Percentiles rank a stretch among this genome's conserved stretches.
phyloP scores from a whole-genome alignment of 2,888 invertebrate species.

The Leptogaster cylindrica region DNA sequence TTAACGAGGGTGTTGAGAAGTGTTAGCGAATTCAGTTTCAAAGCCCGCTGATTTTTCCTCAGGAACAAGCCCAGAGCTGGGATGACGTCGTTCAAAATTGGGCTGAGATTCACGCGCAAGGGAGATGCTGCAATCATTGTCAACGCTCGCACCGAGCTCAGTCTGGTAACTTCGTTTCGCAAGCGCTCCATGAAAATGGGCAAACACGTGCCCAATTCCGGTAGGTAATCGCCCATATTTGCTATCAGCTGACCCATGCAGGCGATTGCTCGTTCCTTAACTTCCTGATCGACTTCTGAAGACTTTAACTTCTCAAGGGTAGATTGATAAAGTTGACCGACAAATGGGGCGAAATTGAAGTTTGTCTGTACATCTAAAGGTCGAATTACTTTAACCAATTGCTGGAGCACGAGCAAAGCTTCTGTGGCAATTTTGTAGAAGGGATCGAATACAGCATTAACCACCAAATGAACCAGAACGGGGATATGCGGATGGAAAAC shows the following conservation, averaged over 20 bases:
- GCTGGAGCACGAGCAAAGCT: slow-evolving; percentile 90
- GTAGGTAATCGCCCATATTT: slow-evolving; percentile 86
- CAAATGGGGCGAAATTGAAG: slow-evolving; percentile 80
- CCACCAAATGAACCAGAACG: slow-evolving; percentile 81
- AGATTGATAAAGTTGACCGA: slow-evolving; percentile 81
- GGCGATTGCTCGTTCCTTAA: slow-evolving; percentile 96
- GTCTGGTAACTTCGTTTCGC: slow-evolving; percentile 94
- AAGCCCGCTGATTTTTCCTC: slow-evolving; percentile 93
- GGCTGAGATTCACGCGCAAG: slow-evolving; percentile 79
- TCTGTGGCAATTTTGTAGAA: slow-evolving; percentile 99
- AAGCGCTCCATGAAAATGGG: slow-evolving; percentile 95
- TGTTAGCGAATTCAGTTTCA: slow-evolving; percentile 89
- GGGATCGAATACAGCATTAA: slow-evolving; percentile 88
- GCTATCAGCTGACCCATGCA: slow-evolving; percentile 95
- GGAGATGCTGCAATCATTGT: slow-evolving; percentile 93
- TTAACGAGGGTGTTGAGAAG: slow-evolving; percentile 89
- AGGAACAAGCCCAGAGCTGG: slow-evolving; percentile 93
- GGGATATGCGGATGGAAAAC: slow-evolving; percentile 83
- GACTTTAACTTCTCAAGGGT: slow-evolving; percentile 86
- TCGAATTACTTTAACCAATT: slow-evolving; percentile 90
- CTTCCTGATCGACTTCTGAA: slow-evolving; percentile 98
- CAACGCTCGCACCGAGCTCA: slow-evolving; percentile 94
- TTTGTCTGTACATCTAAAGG: slow-evolving; percentile 66
- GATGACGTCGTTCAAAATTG: slow-evolving; percentile 85
- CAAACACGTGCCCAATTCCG: slow-evolving; percentile 82